phyloP scores from a whole-genome alignment of 92 coral and sea anemone genomes.

The Pocillopora grandis region DNA sequence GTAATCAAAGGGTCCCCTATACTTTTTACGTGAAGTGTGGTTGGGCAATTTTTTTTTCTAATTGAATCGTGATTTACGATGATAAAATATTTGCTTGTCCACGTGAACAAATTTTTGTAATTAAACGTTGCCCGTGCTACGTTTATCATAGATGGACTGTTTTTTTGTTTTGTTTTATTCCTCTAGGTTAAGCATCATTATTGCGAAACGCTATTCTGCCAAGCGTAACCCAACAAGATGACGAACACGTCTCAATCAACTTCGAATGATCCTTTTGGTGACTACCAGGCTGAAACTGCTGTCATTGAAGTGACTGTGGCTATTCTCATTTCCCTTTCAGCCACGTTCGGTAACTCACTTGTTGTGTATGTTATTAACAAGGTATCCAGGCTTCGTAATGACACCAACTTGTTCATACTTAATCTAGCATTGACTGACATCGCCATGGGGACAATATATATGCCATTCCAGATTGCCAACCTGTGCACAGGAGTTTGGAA shows the following conservation, averaged over 20 bases:
- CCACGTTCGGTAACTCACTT: conserved; percentile 54
- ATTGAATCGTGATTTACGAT: too few relatives aligned
- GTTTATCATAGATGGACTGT: too few relatives aligned
- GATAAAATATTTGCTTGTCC: too few relatives aligned
- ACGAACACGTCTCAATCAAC: neutral
- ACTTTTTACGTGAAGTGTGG: too few relatives aligned
- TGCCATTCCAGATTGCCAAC: conserved; percentile 66
- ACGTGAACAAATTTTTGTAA: too few relatives aligned
- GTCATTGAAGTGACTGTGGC: conserved; percentile 42
- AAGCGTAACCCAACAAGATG: neutral
- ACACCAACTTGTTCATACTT: conserved; percentile 56
- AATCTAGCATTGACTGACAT: conserved; percentile 68
- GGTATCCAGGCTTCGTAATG: conserved; percentile 47
- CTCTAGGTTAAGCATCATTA: too few relatives aligned
- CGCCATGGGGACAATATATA: conserved; percentile 46
- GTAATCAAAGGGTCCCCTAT: too few relatives aligned
- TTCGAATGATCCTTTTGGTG: conserved; percentile 45
- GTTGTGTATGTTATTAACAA: conserved; percentile 58
- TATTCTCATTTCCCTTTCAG: conserved; percentile 27
- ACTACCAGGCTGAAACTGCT: conserved; percentile 24
- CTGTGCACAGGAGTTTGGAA: conserved; percentile 51
- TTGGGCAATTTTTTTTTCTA: too few relatives aligned
- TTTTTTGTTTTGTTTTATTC: too few relatives aligned
- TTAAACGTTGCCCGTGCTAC: too few relatives aligned
- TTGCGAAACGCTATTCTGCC: too few relatives aligned